Conservation (phyloP, 2,113 vertebrate species). For the Callipepla californica region DNA sequence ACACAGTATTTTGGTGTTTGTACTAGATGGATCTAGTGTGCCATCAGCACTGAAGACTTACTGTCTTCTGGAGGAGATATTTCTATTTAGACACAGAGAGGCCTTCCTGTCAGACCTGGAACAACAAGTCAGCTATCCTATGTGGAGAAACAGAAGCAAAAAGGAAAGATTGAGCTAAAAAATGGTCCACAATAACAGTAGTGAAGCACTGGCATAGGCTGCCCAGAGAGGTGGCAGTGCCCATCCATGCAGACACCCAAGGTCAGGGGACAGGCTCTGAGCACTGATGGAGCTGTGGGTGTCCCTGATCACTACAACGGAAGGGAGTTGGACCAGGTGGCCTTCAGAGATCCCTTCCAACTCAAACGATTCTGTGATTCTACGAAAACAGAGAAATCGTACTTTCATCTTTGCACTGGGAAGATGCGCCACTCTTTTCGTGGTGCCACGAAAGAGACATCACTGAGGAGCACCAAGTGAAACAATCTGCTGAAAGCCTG, state of each 20-base stretch:
- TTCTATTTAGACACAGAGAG: background rate
- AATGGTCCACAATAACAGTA: too few species aligned
- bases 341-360: too few species aligned
- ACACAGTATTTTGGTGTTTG: background rate
- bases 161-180: background rate
- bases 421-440: background rate
- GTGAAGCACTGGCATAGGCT: too few species aligned
- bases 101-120: background rate
- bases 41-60: background rate
- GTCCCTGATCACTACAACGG: too few species aligned
- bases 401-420: background rate
- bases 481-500: slow-evolving; percentile 29
- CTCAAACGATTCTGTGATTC: too few species aligned
- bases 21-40: background rate
- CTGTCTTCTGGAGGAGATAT: background rate
- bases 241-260: too few species aligned
- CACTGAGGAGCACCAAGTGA: background rate
- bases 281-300: too few species aligned
- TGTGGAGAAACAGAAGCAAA: too few species aligned
- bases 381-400: background rate
- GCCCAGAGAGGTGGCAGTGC: too few species aligned
- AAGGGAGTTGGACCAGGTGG: too few species aligned
- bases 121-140: background rate
- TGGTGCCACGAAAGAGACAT: background rate
- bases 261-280: too few species aligned